Base-by-base conservation (phyloP, 2,113 vertebrate species). In the Illadopsis cleaveri region DNA sequence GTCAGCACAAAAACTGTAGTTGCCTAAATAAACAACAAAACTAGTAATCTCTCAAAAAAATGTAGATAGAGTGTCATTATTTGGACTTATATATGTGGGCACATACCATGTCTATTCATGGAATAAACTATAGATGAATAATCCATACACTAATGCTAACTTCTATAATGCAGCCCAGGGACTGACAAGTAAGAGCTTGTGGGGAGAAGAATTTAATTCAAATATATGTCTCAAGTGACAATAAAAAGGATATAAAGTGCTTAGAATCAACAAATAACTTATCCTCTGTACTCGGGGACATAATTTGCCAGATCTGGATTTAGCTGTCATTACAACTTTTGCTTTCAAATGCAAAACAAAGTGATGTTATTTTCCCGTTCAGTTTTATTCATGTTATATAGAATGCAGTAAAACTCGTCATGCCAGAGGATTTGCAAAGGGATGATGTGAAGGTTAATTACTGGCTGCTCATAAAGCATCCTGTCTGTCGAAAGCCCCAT, bases 381-480 rank as follows among this genome's bases (percentile, higher is more conserved):
- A 19, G 60, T 97, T 95, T 96, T 90, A 90, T 90, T 94, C 86
- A 68, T 50, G 51, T 94, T 82, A 56, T 19, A 86, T 1, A 94
- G 95, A 96, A 97, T 95, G 93, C 82, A 78, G 96, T 38, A 97
- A 94, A 97, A 97, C 96, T 94, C 28, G 90, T 89, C 92, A 48
- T 31, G 69, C 92, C 93, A 83, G 88, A 89, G 82, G 92, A 97
- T 94, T 89, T 97, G 88, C 90, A 84, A 90, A 93, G 80, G 80
- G 88, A 89, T 96, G 95, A 95, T 95, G 90, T 86, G 88, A 96
- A 96, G 92, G 95, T 95, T 96, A 94, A 96, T 96, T 95, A 95
- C 80, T 75, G 50, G 80, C 88, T 95, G 92, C 86, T 93, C 77
- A 93, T 48, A 89, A 90, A 96, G 90, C 51, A 86, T 60, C 60